Conservation (phyloP, 2,797 vertebrate genomes). For the Neostethus bicornis region DNA sequence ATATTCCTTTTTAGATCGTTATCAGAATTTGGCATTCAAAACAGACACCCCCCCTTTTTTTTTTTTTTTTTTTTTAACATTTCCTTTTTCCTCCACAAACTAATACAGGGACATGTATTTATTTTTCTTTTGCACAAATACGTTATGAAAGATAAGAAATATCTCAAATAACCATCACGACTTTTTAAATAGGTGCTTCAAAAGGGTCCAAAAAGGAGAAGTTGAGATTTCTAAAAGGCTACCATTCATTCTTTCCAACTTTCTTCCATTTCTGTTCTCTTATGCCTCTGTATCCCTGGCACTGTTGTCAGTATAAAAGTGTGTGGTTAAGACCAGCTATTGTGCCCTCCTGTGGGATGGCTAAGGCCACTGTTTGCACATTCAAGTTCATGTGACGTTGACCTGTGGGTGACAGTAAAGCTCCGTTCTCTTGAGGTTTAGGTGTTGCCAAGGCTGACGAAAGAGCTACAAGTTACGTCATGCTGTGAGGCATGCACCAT, state of each 20-base stretch:
- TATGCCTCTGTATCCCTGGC: slow-evolving; percentile 5
- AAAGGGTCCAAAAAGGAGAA: slow-evolving; percentile 3
- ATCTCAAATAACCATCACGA: slow-evolving; percentile 1
- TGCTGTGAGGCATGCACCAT: slow-evolving; percentile 12
- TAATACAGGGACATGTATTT: no score
- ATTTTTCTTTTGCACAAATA: not conserved
- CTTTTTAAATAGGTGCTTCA: not conserved
- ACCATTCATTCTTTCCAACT: slow-evolving; percentile 6
- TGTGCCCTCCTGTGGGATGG: slow-evolving; percentile 38
- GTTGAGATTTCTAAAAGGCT: slow-evolving; percentile 12
- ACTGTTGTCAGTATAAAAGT: slow-evolving; percentile 15
- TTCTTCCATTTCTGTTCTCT: not conserved
- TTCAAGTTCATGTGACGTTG: slow-evolving; percentile 59
- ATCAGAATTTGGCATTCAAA: slow-evolving; percentile 30
- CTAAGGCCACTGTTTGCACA: slow-evolving; percentile 66
- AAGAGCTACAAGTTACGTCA: slow-evolving; percentile 36
- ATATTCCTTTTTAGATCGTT: slow-evolving; percentile 22
- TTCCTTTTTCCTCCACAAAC: no score
- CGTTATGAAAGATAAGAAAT: not conserved
- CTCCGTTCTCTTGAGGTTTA: slow-evolving; percentile 38
- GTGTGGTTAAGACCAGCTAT: slow-evolving; percentile 18
- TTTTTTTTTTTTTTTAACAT: not conserved
- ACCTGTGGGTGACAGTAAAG: slow-evolving; percentile 49
- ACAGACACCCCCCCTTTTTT: slow-evolving; percentile 8
- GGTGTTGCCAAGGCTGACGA: slow-evolving; percentile 51